These are phyloP conservation scores for Aselliscus stoliczkanus DNA, from an alignment of 2,797 vertebrate species.

Conservation along the genomic window DNA sequence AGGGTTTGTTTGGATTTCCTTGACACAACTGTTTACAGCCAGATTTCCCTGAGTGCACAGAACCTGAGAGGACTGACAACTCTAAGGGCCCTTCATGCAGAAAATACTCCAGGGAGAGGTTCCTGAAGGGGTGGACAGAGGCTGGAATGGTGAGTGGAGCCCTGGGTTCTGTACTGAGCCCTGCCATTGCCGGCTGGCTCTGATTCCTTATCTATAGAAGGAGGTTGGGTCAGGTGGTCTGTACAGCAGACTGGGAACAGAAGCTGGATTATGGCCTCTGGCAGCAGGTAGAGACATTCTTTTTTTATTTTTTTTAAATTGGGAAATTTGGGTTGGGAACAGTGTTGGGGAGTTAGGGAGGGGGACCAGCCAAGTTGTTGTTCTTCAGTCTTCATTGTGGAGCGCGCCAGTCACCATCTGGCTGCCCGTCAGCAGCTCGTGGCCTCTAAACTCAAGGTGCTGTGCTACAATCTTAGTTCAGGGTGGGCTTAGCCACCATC, in stretches of 20 bases:
- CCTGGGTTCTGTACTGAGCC: neutral
- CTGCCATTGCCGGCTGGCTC: neutral
- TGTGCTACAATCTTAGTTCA: no score
- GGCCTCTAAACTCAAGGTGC: no score
- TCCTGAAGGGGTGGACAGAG: neutral
- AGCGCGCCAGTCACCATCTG: no score
- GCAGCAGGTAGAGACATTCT: neutral
- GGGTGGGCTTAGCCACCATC: no score
- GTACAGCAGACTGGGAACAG: neutral
- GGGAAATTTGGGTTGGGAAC: no score
- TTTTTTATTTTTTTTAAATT: no score
- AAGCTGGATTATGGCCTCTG: neutral
- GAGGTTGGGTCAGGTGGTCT: neutral
- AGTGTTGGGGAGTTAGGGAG: no score
- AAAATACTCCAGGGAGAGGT: neutral
- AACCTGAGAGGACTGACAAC: neutral
- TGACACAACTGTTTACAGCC: neutral
- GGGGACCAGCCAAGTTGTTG: no score
- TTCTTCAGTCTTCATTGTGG: no score
- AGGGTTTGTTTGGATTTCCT: neutral
- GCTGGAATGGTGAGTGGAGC: neutral
- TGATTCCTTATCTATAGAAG: neutral
- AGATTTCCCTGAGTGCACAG: neutral
- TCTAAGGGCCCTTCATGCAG: neutral
- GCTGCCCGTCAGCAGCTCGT: no score